Evolutionary conservation across 2,113 vertebrate genomes (phyloP).

Genomic region (Hippocampus zosterae): DNA sequence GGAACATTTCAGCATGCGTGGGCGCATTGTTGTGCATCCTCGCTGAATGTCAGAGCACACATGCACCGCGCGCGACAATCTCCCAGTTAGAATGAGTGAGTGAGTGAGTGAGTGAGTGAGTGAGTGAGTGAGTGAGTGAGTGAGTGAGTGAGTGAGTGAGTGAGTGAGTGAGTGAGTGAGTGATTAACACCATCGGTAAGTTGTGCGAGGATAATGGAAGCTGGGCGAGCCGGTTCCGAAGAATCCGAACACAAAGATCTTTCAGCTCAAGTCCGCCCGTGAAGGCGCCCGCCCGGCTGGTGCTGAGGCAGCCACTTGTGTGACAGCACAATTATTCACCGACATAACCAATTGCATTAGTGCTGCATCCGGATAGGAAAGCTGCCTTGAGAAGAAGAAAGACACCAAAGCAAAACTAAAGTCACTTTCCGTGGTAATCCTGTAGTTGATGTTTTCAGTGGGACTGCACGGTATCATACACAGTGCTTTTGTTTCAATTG

Average conservation of each 20-base stretch:
- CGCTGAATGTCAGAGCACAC: conserved; percentile 17
- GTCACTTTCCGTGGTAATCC: conserved; percentile 9
- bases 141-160: conserved; percentile 9
- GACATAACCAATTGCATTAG: conserved; percentile 61
- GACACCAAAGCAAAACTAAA: conserved; percentile 16
- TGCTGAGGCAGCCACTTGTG: conserved; percentile 66
- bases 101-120: too few relatives aligned
- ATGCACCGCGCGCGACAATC: conserved; percentile 28
- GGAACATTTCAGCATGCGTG: neutral
- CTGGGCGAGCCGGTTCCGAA: conserved; percentile 41
- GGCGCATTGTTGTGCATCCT: neutral
- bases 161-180: conserved; percentile 1
- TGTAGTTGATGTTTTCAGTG: neutral
- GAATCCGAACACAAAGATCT: conserved; percentile 55
- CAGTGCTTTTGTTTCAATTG: neutral
- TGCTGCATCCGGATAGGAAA: conserved; percentile 36
- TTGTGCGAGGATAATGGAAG: conserved; percentile 58
- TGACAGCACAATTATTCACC: conserved; percentile 70
- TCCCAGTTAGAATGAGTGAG: conserved; percentile 28
- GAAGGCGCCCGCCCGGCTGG: conserved; percentile 47
- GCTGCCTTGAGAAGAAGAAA: conserved; percentile 29
- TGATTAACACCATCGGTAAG: conserved; percentile 54
- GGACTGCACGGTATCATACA: neutral
- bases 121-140: too few relatives aligned
- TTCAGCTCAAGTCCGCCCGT: conserved; percentile 53